Evolutionary conservation across 1,140 invertebrate species (phyloP).

Genomic region (Pararge aegeria): DNA sequence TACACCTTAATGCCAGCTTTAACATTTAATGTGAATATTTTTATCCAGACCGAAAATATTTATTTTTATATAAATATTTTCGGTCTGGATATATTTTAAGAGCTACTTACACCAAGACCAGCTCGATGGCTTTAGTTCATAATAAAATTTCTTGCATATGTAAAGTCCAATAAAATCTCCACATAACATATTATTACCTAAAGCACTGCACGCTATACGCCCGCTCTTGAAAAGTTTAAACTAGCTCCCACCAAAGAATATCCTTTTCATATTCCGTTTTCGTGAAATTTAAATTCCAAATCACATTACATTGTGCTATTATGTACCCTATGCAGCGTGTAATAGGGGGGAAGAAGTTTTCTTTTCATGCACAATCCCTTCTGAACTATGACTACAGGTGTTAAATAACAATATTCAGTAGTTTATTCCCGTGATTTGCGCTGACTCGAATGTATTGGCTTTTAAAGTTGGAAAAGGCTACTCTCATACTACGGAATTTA

Average conservation of each 20-base stretch:
- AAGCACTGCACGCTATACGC: neutral
- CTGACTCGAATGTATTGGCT: slow-evolving; percentile 25
- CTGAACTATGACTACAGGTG: slow-evolving; percentile 26
- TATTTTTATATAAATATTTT: too few species aligned
- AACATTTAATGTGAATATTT: too few species aligned
- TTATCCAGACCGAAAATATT: too few species aligned
- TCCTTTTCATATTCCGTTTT: slow-evolving; percentile 26
- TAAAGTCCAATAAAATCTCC: neutral
- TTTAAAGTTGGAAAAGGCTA: slow-evolving; percentile 13
- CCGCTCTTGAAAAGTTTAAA: slow-evolving; percentile 17
- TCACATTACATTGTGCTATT: slow-evolving; percentile 4
- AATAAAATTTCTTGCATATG: neutral
- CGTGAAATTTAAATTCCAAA: slow-evolving; percentile 27
- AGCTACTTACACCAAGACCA: too few species aligned
- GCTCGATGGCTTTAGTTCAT: too few species aligned
- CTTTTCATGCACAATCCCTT: slow-evolving; percentile 31
- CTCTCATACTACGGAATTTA: neutral
- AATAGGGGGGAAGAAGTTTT: slow-evolving; percentile 18
- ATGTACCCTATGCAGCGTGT: slow-evolving; percentile 5
- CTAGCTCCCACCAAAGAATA: slow-evolving; percentile 24
- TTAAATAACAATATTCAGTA: slow-evolving; percentile 32
- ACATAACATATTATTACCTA: neutral
- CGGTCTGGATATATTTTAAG: too few species aligned
- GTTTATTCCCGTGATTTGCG: slow-evolving; percentile 30
- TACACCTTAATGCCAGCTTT: too few species aligned